Base-by-base conservation (phyloP, 2,888 invertebrate species). In the Chrysolina americana region DNA sequence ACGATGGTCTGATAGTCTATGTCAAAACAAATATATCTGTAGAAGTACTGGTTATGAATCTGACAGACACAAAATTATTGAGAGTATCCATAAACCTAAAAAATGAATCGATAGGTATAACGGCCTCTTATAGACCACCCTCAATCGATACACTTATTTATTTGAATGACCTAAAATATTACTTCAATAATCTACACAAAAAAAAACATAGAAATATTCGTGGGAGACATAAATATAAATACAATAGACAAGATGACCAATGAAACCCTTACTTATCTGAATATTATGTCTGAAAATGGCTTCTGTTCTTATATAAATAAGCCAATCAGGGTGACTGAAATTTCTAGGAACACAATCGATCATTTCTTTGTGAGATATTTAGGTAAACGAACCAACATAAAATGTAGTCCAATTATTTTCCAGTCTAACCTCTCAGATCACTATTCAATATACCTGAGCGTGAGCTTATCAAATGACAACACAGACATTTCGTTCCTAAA, bases 241-340 rank as follows among this genome's bases (percentile, higher is more conserved):
- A 59, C 28, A 59, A 59, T 59, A 23, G 59, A 59, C 59, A 59
- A 59, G 28, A 28, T 28, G 21, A 28, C 59, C 59, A 59, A 59
- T 28, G 59, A 59, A 19, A 59, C 19, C 21, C 23, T 59, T 28
- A 59, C 23, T 21, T 59, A 59, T 28, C 23, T 19, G 28, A 59
- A 59, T 28, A 19, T 9, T 59, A 59, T 59, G 59, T 59, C 59
- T 28, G 59, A 28, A 59, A 59, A 59, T 59, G 59, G 59, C 15
- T 59, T 59, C 28, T 59, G 21, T 59, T 59, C 59, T 59, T 23
- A 59, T 59, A 59, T 59, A 19, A 59, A 59, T 59, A 28, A 59
- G 59, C 59, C 59, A 21, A n/a, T n/a, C n/a, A n/a, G n/a, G n/a
- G n/a, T n/a, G n/a, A 59, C 59, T 13, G 59, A 59, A 59, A 28